These are phyloP conservation scores for Fistularia tabacaria DNA, from an alignment of 2,797 vertebrate genomes.

Conservation along the genomic window DNA sequence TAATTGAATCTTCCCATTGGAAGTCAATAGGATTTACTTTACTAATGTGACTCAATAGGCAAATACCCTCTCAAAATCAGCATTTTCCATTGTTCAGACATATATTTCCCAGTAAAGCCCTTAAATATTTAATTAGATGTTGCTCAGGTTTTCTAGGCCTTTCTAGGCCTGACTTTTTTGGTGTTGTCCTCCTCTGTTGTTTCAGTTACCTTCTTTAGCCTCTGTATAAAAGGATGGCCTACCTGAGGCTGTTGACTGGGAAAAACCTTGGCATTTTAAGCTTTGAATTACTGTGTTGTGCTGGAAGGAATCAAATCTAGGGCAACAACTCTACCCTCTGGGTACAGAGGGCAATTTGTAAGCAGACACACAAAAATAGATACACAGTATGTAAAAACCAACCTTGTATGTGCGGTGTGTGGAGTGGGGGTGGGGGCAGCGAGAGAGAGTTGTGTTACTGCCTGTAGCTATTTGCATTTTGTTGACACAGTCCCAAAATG, in stretches of 20 bases:
- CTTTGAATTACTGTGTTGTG: slow-evolving; percentile 48
- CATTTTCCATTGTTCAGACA: too few species aligned
- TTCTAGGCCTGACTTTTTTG: not conserved
- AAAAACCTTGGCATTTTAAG: slow-evolving; percentile 57
- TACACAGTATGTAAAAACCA: slow-evolving; percentile 16
- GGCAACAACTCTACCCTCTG: slow-evolving; percentile 42
- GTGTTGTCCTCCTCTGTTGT: slow-evolving; percentile 1
- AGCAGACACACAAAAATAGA: slow-evolving; percentile 19
- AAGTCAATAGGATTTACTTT: too few species aligned
- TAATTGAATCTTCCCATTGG: too few species aligned
- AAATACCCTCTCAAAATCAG: too few species aligned
- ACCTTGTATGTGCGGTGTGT: not conserved
- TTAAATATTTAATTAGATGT: too few species aligned
- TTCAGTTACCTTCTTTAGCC: slow-evolving; percentile 12
- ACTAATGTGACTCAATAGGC: too few species aligned
- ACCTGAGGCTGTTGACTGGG: slow-evolving; percentile 52
- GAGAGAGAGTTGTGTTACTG: slow-evolving; percentile 24
- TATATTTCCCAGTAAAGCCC: too few species aligned
- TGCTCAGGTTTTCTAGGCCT: not conserved
- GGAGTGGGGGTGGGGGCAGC: slow-evolving; percentile 22
- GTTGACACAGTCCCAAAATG: slow-evolving; percentile 53
- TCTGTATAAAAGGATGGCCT: slow-evolving; percentile 22
- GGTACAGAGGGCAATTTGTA: slow-evolving; percentile 37
- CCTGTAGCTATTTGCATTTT: slow-evolving; percentile 52
- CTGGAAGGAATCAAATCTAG: slow-evolving; percentile 54